Percentiles rank a stretch among this genome's conserved stretches.
phyloP scores from a whole-genome alignment of 2,797 vertebrate genomes.

The Phyllotis vaccarum region DNA sequence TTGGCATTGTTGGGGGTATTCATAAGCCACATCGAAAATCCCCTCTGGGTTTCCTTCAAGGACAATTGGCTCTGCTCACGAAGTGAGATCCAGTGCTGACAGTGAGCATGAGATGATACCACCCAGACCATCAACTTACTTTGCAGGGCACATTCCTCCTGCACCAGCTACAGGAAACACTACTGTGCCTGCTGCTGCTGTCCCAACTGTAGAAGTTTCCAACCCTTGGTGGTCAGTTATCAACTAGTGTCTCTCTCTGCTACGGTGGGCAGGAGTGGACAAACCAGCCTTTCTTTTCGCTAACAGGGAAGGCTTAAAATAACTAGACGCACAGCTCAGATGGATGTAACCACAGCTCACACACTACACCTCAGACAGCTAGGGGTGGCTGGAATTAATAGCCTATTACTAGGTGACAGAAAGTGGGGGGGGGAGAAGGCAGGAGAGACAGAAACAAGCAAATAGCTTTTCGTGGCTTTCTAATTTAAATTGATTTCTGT shows the following conservation, averaged over 20 bases:
- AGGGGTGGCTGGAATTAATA: slow-evolving; percentile 87
- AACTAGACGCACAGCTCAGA: slow-evolving; percentile 87
- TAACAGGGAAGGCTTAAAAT: slow-evolving; percentile 87
- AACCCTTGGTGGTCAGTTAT: slow-evolving; percentile 76
- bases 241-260: slow-evolving; percentile 86
- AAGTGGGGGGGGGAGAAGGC: not conserved
- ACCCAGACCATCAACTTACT: not conserved
- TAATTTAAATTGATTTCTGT: slow-evolving; percentile 85
- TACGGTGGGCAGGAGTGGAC: slow-evolving; percentile 83
- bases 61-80: not conserved
- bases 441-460: slow-evolving; percentile 67
- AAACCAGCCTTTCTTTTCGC: slow-evolving; percentile 88
- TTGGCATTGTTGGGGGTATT: not conserved
- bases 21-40: not conserved
- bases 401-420: slow-evolving; percentile 85
- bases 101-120: not conserved
- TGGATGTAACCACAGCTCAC: slow-evolving; percentile 86
- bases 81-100: not conserved
- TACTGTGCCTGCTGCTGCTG: not conserved
- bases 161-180: not conserved
- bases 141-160: not conserved
- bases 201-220: slow-evolving; percentile 44
- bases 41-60: not conserved
- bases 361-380: slow-evolving; percentile 85
- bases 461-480: slow-evolving; percentile 82